phyloP scores from a whole-genome alignment of 2,888 invertebrate species.

The Andrena trimmerana region DNA sequence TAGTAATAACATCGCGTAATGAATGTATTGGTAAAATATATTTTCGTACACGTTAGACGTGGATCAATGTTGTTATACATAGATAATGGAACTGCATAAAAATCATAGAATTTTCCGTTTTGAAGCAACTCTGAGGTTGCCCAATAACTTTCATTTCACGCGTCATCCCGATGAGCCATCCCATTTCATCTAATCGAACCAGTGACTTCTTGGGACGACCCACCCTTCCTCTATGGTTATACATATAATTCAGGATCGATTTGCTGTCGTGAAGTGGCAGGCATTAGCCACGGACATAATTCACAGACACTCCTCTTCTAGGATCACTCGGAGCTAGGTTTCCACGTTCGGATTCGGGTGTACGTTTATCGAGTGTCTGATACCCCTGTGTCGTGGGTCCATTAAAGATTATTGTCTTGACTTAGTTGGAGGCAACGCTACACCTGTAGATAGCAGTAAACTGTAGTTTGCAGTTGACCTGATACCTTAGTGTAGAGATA shows the following conservation, averaged over 20 bases:
- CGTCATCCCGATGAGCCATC: constrained; percentile 65
- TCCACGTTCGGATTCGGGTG: constrained; percentile 50
- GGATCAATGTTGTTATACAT: not conserved
- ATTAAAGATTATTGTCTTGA: constrained; percentile 57
- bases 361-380: constrained; percentile 57
- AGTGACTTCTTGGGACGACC: constrained; percentile 67
- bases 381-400: constrained; percentile 35
- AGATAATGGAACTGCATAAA: not conserved
- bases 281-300: constrained; percentile 75
- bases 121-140: not conserved
- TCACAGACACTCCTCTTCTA: constrained; percentile 71
- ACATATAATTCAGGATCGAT: constrained; percentile 72
- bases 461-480: constrained; percentile 45
- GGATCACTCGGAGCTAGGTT: constrained; percentile 69
- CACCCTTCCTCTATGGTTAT: constrained; percentile 58
- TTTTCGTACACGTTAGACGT: not conserved
- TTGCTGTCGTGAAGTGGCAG: constrained; percentile 72
- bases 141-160: constrained; percentile 22
- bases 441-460: constrained; percentile 10
- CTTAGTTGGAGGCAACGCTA: constrained; percentile 27
- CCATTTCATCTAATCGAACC: constrained; percentile 73
- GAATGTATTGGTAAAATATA: not conserved
- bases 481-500: constrained; percentile 15
- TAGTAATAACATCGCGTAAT: not conserved
- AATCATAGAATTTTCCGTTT: not conserved